Percentiles rank a stretch among this genome's conserved stretches.
Conservation (phyloP, 2,797 vertebrate genomes). For the Poeciliopsis infans region DNA sequence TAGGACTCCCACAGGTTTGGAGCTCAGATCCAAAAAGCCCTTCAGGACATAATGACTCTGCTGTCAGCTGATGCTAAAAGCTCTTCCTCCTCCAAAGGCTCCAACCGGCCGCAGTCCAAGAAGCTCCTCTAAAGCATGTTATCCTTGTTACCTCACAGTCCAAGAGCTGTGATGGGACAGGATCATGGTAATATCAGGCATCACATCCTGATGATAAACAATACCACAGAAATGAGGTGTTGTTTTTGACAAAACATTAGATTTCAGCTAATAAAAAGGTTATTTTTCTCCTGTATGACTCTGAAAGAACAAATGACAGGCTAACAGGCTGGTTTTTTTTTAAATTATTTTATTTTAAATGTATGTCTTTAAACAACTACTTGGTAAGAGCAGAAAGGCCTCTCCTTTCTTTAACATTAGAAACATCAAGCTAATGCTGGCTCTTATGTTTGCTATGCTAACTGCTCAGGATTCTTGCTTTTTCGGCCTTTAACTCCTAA, state of each 20-base stretch:
- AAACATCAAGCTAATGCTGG: neutral
- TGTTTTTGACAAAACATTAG: neutral
- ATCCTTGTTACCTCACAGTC: neutral
- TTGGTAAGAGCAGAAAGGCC: neutral
- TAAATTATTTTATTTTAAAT: neutral
- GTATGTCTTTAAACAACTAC: neutral
- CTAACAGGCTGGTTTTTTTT: neutral
- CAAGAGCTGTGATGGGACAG: neutral
- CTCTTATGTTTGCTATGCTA: neutral
- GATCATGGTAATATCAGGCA: neutral
- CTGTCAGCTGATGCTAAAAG: conserved; percentile 68
- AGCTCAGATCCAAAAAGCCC: conserved; percentile 79
- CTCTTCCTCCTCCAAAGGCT: conserved; percentile 16
- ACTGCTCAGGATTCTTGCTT: neutral
- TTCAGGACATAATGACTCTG: conserved; percentile 82
- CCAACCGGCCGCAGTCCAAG: conserved; percentile 41
- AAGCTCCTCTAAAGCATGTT: conserved; percentile 49
- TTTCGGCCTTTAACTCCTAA: neutral
- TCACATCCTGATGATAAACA: neutral
- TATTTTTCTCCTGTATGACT: neutral
- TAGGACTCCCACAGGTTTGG: conserved; percentile 85
- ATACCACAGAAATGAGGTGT: neutral
- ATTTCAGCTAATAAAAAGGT: neutral
- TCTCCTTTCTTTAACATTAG: neutral
- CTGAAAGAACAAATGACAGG: neutral